Percentiles rank a stretch among this genome's conserved stretches.
Conservation (phyloP, 1,140 invertebrate genomes). For the Riptortus pedestris region DNA sequence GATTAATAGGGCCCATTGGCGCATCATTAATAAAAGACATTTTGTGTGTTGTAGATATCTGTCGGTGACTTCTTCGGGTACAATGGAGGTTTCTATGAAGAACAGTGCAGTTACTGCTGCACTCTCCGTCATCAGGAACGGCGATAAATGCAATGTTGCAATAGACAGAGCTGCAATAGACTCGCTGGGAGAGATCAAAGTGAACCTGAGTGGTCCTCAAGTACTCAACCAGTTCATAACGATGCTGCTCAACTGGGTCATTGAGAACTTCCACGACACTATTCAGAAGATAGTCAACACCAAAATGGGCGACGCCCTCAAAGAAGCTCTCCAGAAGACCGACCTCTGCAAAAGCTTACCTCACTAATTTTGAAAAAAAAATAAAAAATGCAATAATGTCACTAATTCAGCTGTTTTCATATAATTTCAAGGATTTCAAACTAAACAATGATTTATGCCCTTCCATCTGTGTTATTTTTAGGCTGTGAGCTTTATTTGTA, state of each 20-base stretch:
- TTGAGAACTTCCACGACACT: constrained; percentile 24
- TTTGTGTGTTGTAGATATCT: constrained; percentile 5
- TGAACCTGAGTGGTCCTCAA: constrained; percentile 20
- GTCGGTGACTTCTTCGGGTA: constrained; percentile 17
- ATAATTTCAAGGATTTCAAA: too few relatives aligned
- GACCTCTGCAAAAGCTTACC: constrained; percentile 16
- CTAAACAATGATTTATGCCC: too few relatives aligned
- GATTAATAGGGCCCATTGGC: too few relatives aligned
- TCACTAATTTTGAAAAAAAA: not conserved
- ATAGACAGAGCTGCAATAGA: constrained; percentile 13
- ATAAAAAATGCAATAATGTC: too few relatives aligned
- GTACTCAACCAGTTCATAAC: constrained; percentile 18
- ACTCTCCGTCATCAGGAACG: constrained; percentile 9
- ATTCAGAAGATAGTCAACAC: constrained; percentile 20
- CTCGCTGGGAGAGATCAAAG: constrained; percentile 14
- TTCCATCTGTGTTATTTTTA: too few relatives aligned
- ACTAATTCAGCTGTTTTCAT: too few relatives aligned
- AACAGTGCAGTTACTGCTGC: constrained; percentile 13
- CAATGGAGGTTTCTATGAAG: constrained; percentile 4
- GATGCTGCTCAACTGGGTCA: constrained; percentile 23
- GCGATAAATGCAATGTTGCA: not conserved
- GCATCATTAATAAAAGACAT: too few relatives aligned
- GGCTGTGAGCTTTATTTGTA: too few relatives aligned
- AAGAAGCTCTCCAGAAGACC: constrained; percentile 14
- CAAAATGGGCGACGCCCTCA: constrained; percentile 1